A percentile compares a stretch with the other conserved stretches of the same genome.
These are phyloP conservation scores for Megamerina dolium DNA, from an alignment of 2,888 invertebrate species.

Conservation along the genomic window DNA sequence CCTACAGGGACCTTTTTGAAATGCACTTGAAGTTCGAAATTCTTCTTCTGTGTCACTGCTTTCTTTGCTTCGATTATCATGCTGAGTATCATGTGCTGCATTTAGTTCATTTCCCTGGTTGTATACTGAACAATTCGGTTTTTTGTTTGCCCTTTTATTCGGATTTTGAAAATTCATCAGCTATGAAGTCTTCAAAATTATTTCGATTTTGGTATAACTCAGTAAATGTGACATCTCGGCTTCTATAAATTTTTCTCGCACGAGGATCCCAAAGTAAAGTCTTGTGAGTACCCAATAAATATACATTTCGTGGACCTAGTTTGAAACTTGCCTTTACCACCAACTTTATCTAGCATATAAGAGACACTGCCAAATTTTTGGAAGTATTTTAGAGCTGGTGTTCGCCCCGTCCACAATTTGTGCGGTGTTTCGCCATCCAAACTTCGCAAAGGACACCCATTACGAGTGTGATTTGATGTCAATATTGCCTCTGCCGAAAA, in stretches of 20 bases:
- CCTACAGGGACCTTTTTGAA: neutral
- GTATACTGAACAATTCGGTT: no score
- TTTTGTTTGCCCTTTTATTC: no score
- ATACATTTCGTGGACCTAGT: slow-evolving; percentile 8
- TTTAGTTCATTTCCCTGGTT: no score
- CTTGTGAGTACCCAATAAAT: slow-evolving; percentile 7
- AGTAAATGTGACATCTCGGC: slow-evolving; percentile 9
- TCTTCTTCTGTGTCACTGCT: no score
- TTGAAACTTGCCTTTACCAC: slow-evolving; percentile 15
- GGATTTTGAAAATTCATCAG: slow-evolving; percentile 2
- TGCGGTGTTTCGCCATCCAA: slow-evolving; percentile 13
- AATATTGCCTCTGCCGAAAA: no score
- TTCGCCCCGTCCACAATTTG: slow-evolving; percentile 15
- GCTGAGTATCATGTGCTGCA: no score
- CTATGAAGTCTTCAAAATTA: slow-evolving; percentile 7
- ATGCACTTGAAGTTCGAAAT: neutral
- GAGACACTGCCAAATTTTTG: slow-evolving; percentile 13
- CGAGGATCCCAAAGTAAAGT: slow-evolving; percentile 9
- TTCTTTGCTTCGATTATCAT: no score
- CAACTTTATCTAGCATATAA: slow-evolving; percentile 11
- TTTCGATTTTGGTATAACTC: neutral
- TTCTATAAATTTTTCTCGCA: slow-evolving; percentile 4
- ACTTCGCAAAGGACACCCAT: slow-evolving; percentile 20
- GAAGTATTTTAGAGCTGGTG: slow-evolving; percentile 14
- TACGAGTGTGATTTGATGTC: slow-evolving; percentile 28